These are phyloP conservation scores for Bradypodion pumilum DNA, from an alignment of 2,797 vertebrate genomes.

Conservation along the genomic window DNA sequence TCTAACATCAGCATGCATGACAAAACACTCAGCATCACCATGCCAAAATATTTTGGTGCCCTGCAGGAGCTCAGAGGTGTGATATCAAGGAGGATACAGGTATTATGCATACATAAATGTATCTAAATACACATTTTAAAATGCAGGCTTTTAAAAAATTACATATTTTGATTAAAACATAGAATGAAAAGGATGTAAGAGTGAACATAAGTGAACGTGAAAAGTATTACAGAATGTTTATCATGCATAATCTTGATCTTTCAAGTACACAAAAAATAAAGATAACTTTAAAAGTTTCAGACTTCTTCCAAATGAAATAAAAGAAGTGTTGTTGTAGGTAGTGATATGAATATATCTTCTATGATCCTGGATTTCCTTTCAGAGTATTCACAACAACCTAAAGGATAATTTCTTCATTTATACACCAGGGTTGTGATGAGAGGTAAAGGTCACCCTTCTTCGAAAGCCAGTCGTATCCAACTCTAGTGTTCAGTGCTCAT, in stretches of 20 bases:
- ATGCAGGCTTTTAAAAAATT: background rate
- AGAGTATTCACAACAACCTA: background rate
- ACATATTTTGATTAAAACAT: background rate
- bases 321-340: background rate
- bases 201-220: too few relatives aligned
- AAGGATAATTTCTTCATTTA: background rate
- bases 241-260: background rate
- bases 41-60: too few relatives aligned
- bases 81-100: background rate
- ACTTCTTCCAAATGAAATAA: background rate
- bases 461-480: too few relatives aligned
- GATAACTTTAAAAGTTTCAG: background rate
- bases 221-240: background rate
- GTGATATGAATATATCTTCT: background rate
- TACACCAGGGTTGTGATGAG: background rate
- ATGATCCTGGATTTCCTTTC: background rate
- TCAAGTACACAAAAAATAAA: background rate
- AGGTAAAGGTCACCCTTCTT: too few relatives aligned
- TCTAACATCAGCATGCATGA: too few relatives aligned
- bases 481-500: too few relatives aligned
- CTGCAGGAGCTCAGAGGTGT: background rate
- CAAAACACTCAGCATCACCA: too few relatives aligned
- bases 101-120: background rate
- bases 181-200: too few relatives aligned
- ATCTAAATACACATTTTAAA: background rate